Base-by-base conservation (phyloP, 1,140 invertebrate genomes). In the Leptinotarsa defecta region DNA sequence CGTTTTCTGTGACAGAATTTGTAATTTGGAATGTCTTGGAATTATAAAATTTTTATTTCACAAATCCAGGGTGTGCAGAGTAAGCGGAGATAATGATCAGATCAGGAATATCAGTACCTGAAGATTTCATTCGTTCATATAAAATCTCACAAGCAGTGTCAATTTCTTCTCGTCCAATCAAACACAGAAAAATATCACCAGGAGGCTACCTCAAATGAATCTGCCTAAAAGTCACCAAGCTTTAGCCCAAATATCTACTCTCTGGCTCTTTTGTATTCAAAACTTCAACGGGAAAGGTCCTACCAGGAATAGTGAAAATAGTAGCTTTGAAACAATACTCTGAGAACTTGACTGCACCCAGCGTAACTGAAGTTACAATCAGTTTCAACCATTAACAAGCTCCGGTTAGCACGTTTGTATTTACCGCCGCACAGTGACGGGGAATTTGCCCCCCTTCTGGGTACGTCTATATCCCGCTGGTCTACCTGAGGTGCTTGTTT, bases 41-140 rank as follows among this genome's bases (percentile, higher is more conserved):
- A 88, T 99, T 99, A 83, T 99, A 99, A 1, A 99, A 96, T 85
- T 99, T 99, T 86, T 99, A 98, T 85, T 99, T 99, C 0, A 99
- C 98, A 89, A 99, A 99, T 1, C 98, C 98, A 1, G 98, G 98
- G 89, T 99, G 86, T 0, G 98, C 98, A 0, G 97, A 98, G 85
- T 99, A 99, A 0, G 99, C 97, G 0, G 98, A 98, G 15, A 99
- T 85, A 79, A 99, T 99, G 71, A 99, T 98, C 1, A 99, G 86
- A 80, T 99, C 98, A 0, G 98, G 98, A 0, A 99, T 96, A 89
- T 99, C 96, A 0, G 96, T 80, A 81, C 80, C 80, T 75, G 99
- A 86, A 1, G 95, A 95, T 85, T 99, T 99, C 97, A 99, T 99
- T 63, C 98, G 88, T 85, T 99, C 97, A 82, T 98, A 99, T 1